Evolutionary conservation across 1,140 invertebrate species (phyloP).

Genomic region (Periplaneta americana): DNA sequence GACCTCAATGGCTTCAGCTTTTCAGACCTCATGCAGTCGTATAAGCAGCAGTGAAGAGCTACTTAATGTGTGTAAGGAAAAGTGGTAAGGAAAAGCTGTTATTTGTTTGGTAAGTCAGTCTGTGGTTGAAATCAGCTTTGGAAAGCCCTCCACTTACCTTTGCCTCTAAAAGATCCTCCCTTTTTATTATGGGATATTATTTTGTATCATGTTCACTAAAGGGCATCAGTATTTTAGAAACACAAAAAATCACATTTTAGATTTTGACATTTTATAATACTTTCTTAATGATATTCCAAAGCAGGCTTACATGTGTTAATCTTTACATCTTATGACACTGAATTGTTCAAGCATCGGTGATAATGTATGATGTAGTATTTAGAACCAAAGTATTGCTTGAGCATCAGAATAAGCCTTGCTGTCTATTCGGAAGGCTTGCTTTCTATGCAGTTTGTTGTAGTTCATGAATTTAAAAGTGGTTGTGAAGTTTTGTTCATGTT

Average conservation of each 20-base stretch:
- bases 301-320: background rate
- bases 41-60: conserved; percentile 36
- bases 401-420: background rate
- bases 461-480: background rate
- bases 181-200: background rate
- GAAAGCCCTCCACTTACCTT: background rate
- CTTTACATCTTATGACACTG: background rate
- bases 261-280: background rate
- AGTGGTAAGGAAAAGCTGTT: background rate
- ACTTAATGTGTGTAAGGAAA: conserved; percentile 21
- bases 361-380: background rate
- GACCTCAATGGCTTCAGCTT: conserved; percentile 35
- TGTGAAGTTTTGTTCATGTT: background rate
- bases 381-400: background rate
- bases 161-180: background rate
- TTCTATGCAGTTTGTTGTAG: background rate
- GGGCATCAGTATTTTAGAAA: background rate
- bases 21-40: conserved; percentile 37
- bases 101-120: background rate
- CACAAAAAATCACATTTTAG: background rate
- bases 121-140: background rate
- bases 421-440: background rate
- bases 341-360: background rate
- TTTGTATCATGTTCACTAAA: background rate
- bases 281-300: background rate